Base-by-base conservation (phyloP, 2,797 vertebrate genomes). In the Agapornis canus region DNA sequence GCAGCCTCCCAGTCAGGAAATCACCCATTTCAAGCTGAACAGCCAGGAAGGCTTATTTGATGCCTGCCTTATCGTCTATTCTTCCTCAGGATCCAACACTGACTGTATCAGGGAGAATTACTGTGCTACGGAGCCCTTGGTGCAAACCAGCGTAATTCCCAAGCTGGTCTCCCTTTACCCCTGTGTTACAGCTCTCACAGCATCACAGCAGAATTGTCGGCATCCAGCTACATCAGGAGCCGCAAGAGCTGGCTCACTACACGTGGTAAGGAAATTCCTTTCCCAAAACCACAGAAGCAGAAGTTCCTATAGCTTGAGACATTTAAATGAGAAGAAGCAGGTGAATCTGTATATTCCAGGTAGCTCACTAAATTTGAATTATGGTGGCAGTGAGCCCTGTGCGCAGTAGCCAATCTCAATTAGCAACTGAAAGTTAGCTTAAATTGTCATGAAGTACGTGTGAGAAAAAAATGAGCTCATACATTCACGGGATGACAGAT, bases 221-320 rank as follows among this genome's bases (percentile, higher is more conserved):
- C 61, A 22, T 32, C 39, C 71, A 21, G 2, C 29, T 8, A 63
- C 21, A 27, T 6, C 35, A 23, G 31, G 27, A 35, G 7, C 59
- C 43, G 20, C 48, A 8, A 19, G 32, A 31, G 52, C 35, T 18
- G 42, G 7, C 71, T 51, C 68, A 3, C 60, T 2, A 4, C 22
- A 11, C 2, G 0, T 0, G 4, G 32, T 3, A n/a, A 43, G 39
- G 29, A 59, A 16, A 71, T 65, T 26, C 66, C 65, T 15, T 9
- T n/a, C 39, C 39, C 59, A 54, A 59, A 48, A 6, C 26, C 37
- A 27, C 40, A 11, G 20, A 37, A 29, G 31, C 23, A 32, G 5
- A 19, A 54, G 19, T 16, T 89, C 37, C 81, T 14, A 7, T 0
- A 82, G 54, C 51, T 73, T 7, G 5, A 84, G 32, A 37, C 49